Base-by-base conservation (phyloP, 2,113 vertebrate species). In the Meles meles region DNA sequence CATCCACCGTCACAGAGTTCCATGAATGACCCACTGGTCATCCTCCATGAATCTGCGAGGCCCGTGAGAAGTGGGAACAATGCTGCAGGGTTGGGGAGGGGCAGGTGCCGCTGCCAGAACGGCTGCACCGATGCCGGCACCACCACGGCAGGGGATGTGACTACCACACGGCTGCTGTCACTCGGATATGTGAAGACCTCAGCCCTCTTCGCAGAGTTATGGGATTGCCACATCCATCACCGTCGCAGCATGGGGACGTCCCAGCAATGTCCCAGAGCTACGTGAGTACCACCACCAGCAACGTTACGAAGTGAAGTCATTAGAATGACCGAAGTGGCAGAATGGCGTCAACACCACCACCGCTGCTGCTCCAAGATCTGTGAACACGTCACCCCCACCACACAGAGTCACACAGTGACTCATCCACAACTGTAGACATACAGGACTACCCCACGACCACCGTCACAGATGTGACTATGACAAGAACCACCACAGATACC, bases 21-120 rank as follows among this genome's bases (percentile, higher is more conserved):
- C 4, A 1, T 34, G 55, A 76, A n/a, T 15, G 74, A 67, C 31
- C 63, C 14, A 67, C 63, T 67, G 63, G 34, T 67, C 14, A 34
- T 3, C 44, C 72, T 27, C 5, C 20, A 15, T 1, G 21, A 18
- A 17, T 44, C 52, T 63, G n/a, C 52, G 61, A 67, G 42, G 39
- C 27, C 5, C 25, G 0, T 59, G 67, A 47, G 44, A 81, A 86
- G n/a, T 0, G 8, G 20, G n/a, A 74, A 23, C 29, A 71, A 5
- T 1, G 7, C n/a, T 20, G 34, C 44, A 67, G 31, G 15, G 65
- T 34, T 29, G 61, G 29, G 63, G 21, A 8, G 27, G 39, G 37
- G 29, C 59, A 17, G 31, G 63, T 7, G 63, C 31, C 34, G 10
- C 5, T 2, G 13, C 42, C 4, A 0, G 37, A 39, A 14, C 0